These are phyloP conservation scores for Monopterus albus DNA, from an alignment of 2,113 vertebrate genomes.

Conservation along the genomic window DNA sequence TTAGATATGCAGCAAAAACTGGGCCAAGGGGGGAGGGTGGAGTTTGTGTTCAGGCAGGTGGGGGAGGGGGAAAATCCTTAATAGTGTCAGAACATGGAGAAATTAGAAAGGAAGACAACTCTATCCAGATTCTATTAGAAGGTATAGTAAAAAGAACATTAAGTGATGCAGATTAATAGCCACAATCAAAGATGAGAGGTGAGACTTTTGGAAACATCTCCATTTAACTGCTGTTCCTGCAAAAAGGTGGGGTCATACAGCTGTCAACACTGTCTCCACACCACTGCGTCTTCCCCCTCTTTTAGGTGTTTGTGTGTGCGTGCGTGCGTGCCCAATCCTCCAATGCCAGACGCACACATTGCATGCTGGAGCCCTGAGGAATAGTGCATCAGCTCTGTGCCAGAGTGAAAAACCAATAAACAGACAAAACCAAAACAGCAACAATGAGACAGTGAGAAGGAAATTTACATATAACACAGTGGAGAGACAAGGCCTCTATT, in stretches of 20 bases:
- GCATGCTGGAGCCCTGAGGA: conserved; percentile 60
- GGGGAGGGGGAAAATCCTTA: conserved; percentile 11
- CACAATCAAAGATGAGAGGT: conserved; percentile 38
- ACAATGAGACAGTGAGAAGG: conserved; percentile 40
- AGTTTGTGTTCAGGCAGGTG: conserved; percentile 1
- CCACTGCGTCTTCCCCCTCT: conserved; percentile 4
- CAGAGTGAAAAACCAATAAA: conserved; percentile 25
- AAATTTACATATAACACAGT: conserved; percentile 65
- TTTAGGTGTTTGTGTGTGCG: conserved; percentile 1
- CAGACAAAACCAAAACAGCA: neutral
- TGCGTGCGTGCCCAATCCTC: conserved; percentile 4
- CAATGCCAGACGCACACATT: conserved; percentile 62
- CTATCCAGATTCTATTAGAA: conserved; percentile 41
- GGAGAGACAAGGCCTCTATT: conserved; percentile 47
- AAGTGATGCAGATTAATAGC: conserved; percentile 57
- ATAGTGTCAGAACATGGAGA: conserved; percentile 44
- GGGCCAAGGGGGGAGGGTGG: conserved; percentile 35
- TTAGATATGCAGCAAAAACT: conserved; percentile 41
- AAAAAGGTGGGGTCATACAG: conserved; percentile 40
- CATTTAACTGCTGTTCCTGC: conserved; percentile 35
- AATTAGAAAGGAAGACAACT: conserved; percentile 42
- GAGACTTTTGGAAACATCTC: conserved; percentile 40
- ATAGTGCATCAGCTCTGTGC: conserved; percentile 49
- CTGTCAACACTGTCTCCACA: conserved; percentile 47
- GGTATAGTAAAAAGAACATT: conserved; percentile 52